Evolutionary conservation across 2,113 vertebrate species (phyloP), one percentile per base, ranked within the genome.

Genomic region (Nothobranchius furzeri): DNA sequence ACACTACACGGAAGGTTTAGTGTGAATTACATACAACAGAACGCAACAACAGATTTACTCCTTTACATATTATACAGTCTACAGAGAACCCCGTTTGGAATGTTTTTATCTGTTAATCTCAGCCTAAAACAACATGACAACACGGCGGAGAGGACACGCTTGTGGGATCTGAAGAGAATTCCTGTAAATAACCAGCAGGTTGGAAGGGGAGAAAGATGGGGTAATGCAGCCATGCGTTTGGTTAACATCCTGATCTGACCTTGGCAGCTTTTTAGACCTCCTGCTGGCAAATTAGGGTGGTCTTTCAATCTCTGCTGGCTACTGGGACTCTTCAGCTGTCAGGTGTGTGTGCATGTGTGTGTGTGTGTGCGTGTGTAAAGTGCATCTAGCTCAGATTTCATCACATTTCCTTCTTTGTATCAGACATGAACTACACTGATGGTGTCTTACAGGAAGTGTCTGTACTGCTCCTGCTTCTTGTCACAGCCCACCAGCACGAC

Each of bases 231-330:
- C 10, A 52, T 65, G 68, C 70, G 64, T 69, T 61, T 73, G 64
- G 46, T 66, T 43, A 65, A 54, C 74, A 82, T 49, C 43, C 51
- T 50, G 24, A 52, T 52, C 60, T 13, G 54, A 49, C 50, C 43
- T 12, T 62, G 62, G 70, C 62, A 63, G 65, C 71, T 75, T 68
- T 82, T 78, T 48, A 75, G 68, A 73, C 74, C 61, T 81, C 71
- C 73, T 52, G 70, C 76, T 15, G 68, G 65, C 42, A 76, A 70
- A 82, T 85, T 73, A 81, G 63, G 63, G 68, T 68, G 42, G 63
- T 68, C 65, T 84, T 90, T 87, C 81, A 84, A 78, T 85, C 70
- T 79, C 51, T 47, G 9, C 59, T 17, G 64, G 59, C 69, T 86
- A 74, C 60, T 57, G 74, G 76, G 85, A 70, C 60, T 51, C 62